Conservation (phyloP, 2,797 vertebrate species). For the Mus caroli region DNA sequence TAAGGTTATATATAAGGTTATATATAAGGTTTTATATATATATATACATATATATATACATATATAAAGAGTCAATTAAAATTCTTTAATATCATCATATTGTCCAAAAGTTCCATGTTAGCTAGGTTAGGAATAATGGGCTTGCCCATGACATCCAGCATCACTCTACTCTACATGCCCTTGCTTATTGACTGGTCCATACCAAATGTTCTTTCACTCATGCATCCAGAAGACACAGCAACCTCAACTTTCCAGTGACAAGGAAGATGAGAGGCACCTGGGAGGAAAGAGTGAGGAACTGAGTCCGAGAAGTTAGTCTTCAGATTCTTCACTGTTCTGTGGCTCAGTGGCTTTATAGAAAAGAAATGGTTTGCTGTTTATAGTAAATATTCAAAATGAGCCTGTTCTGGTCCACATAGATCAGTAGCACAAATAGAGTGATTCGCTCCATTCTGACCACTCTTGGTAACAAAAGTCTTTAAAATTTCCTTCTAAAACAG, state of each 20-base stretch:
- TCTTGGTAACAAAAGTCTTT: background rate
- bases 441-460: background rate
- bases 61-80: background rate
- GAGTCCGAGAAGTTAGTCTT: background rate
- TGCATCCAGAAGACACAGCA: fast-evolving
- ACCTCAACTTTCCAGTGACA: background rate
- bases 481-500: background rate
- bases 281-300: background rate
- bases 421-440: background rate
- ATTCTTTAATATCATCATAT: conserved; percentile 20
- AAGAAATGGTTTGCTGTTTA: background rate
- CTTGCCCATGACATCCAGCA: background rate
- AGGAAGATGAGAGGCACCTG: fast-evolving
- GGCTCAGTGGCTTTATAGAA: fast-evolving
- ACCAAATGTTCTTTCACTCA: background rate
- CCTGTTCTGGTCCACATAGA: fast-evolving
- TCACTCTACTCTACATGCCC: background rate
- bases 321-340: background rate
- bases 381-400: background rate
- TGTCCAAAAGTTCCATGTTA: background rate
- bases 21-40: too few species aligned
- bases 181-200: background rate
- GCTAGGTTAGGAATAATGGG: background rate
- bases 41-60: too few species aligned
- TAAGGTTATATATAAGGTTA: too few species aligned